Percentiles rank a stretch among this genome's conserved stretches.
Evolutionary conservation across 2,888 invertebrate genomes (phyloP).

Genomic region (Lepidocyrtoides sp.): DNA sequence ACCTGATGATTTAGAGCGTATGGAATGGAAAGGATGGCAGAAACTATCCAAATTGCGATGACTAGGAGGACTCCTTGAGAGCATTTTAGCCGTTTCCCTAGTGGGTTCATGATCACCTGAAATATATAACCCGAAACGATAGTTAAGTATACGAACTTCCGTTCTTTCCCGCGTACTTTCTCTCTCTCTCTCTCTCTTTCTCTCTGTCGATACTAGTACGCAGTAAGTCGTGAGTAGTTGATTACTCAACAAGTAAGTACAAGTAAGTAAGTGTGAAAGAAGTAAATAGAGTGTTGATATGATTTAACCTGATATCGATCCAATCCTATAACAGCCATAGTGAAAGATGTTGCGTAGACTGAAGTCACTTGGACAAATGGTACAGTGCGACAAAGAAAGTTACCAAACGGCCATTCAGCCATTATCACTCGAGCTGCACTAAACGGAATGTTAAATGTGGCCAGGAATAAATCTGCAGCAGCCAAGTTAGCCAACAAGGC

Average conservation of each 20-base stretch:
- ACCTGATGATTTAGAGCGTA: constrained; percentile 86
- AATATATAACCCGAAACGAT: constrained; percentile 15
- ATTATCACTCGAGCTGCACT: constrained; percentile 87
- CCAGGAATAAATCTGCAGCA: constrained; percentile 86
- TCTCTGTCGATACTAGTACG: not conserved
- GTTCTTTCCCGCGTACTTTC: not conserved
- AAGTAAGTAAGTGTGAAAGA: too few relatives aligned
- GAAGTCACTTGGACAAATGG: constrained; percentile 87
- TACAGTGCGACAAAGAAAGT: constrained; percentile 86
- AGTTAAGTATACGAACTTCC: not conserved
- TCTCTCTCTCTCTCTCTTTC: not conserved
- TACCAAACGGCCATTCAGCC: constrained; percentile 87
- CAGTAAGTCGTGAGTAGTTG: not conserved
- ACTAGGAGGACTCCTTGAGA: constrained; percentile 86
- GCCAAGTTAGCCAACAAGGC: constrained; percentile 88
- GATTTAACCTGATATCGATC: constrained; percentile 86
- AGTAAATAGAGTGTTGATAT: not conserved
- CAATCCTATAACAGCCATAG: constrained; percentile 87
- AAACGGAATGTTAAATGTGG: constrained; percentile 87
- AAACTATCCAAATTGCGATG: constrained; percentile 86
- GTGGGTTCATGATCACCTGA: constrained; percentile 87
- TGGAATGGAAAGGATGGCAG: constrained; percentile 86
- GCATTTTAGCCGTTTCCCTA: constrained; percentile 86
- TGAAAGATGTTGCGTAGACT: constrained; percentile 87
- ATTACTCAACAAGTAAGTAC: not conserved